Evolutionary conservation across 2,797 vertebrate genomes (phyloP).

Genomic region (Tympanoctomys barrerae): DNA sequence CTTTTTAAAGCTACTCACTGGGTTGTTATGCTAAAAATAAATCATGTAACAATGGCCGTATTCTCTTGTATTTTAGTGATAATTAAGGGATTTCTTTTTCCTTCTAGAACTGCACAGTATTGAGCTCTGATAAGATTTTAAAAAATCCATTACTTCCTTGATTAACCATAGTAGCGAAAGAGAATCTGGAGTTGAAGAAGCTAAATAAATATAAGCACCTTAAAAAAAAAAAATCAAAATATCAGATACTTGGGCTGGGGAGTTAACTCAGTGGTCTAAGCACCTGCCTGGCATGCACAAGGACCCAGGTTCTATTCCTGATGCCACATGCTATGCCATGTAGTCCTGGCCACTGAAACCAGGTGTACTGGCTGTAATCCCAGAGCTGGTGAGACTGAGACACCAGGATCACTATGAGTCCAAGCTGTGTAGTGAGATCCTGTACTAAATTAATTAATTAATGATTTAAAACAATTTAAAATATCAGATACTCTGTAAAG

Average conservation of each 20-base stretch:
- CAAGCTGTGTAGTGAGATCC: too few species aligned
- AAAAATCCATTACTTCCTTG: constrained; percentile 24
- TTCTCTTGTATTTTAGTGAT: neutral
- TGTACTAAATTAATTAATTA: too few species aligned
- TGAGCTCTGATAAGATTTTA: neutral
- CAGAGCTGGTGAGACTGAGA: too few species aligned
- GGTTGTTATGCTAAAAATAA: neutral
- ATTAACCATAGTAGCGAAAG: neutral
- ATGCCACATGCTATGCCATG: too few species aligned
- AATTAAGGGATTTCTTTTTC: neutral
- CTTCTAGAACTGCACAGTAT: neutral
- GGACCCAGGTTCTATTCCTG: too few species aligned
- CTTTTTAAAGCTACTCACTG: neutral
- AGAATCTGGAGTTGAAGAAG: constrained; percentile 19
- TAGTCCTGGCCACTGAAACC: too few species aligned
- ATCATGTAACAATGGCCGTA: neutral
- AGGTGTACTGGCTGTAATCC: too few species aligned
- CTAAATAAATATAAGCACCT: neutral
- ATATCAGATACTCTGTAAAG: neutral
- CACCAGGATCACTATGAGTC: too few species aligned
- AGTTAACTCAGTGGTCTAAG: too few species aligned
- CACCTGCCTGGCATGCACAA: too few species aligned
- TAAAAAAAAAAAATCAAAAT: neutral
- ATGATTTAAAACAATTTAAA: too few species aligned
- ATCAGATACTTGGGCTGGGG: neutral